Conservation (phyloP, 2,888 invertebrate genomes). For the Yponomeuta malinellus region DNA sequence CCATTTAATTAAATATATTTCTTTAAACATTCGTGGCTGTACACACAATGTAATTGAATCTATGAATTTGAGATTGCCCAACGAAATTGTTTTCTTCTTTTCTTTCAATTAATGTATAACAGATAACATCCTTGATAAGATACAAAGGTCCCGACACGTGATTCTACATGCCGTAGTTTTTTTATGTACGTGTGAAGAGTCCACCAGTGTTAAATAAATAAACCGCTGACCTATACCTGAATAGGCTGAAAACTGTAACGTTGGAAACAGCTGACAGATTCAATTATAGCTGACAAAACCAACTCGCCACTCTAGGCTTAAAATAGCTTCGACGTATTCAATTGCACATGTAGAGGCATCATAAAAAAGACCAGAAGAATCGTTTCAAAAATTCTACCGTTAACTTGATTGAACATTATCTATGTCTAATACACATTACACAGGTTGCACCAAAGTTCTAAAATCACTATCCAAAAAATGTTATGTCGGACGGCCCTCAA, state of each 20-base stretch:
- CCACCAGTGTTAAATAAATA: not conserved
- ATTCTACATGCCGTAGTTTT: not conserved
- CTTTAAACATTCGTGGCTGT: no score
- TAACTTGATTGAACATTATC: no score
- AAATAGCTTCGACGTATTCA: not conserved
- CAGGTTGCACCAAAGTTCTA: no score
- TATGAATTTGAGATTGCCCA: no score
- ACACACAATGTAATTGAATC: no score
- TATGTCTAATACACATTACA: no score
- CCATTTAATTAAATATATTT: no score
- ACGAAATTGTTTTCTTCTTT: no score
- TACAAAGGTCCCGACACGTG: not conserved
- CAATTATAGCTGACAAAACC: not conserved
- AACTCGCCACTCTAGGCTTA: not conserved
- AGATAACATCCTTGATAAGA: not conserved
- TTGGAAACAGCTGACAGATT: not conserved
- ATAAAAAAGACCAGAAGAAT: not conserved
- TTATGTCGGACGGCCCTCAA: no score
- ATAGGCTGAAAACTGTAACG: not conserved
- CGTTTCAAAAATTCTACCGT: not conserved
- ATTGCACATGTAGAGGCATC: not conserved
- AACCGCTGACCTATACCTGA: not conserved
- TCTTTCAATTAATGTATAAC: no score
- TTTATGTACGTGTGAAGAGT: not conserved
- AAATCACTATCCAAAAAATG: no score